Conservation (phyloP, 1,140 invertebrate species). For the Zophobas morio region DNA sequence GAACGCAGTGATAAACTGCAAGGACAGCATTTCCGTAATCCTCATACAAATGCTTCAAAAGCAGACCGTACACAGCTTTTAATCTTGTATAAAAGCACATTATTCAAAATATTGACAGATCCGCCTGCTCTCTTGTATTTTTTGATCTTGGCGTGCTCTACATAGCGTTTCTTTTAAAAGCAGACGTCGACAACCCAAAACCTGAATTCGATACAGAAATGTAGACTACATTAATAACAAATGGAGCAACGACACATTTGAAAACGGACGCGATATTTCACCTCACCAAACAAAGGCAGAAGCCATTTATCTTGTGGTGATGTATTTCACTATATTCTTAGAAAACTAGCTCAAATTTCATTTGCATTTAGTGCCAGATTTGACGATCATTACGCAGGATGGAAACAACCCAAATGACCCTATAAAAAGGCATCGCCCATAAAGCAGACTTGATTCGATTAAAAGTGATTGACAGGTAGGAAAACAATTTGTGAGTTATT, state of each 20-base stretch:
- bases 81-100: too few species aligned
- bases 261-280: background rate
- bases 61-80: too few species aligned
- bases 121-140: too few species aligned
- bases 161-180: background rate
- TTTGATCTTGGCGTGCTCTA: too few species aligned
- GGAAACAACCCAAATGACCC: conserved; percentile 1
- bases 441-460: conserved; percentile 32
- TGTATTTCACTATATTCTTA: background rate
- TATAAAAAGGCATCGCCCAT: conserved; percentile 16
- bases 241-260: background rate
- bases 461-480: conserved; percentile 30
- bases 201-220: background rate
- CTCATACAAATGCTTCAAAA: too few species aligned
- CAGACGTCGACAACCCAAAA: background rate
- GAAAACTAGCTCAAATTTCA: background rate
- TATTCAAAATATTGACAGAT: too few species aligned
- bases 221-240: background rate
- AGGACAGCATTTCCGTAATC: too few species aligned
- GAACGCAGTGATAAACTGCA: too few species aligned
- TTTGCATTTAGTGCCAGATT: background rate
- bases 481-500: conserved; percentile 43
- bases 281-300: background rate
- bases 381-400: background rate
- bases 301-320: background rate